Base-by-base conservation (phyloP, 2,113 vertebrate species). In the Mastomys natalensis region DNA sequence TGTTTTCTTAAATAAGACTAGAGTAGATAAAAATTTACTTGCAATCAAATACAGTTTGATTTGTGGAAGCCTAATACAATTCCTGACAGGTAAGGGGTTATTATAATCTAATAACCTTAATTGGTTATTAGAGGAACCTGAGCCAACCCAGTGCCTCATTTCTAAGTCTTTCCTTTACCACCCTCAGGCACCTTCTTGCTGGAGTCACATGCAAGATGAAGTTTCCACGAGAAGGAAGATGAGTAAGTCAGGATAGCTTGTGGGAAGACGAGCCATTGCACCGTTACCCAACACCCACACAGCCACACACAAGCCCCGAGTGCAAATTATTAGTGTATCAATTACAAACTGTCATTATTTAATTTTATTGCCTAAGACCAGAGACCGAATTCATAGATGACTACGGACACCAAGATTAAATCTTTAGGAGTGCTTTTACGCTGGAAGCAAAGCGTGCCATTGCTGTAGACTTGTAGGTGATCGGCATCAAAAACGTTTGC, bases 21-120 rank as follows among this genome's bases (percentile, higher is more conserved):
- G 29, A 22, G 51, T 34, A 96, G 66, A 93, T 91, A 93, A 95
- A 95, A 97, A 94, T 37, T 66, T 91, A 76, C 19, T 80, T 51
- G 19, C 81, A 94, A 64, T 90, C 77, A 97, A 91, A 74, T 89
- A 68, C 6, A 74, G 45, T 90, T 87, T 87, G 80, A 53, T 78
- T 82, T 77, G 31, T 96, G 62, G 91, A 45, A 91, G 22, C 68
- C 77, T 87, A 90, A 37, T 4, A 58, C 48, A 48, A 64, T 40
- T 15, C n/a, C 80, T 95, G 64, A 80, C 12, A 87, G 62, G 78
- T 6, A 68, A 53, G 40, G 72, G 45, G 62, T 92, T n/a, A n/a
- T n/a, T n/a, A n/a, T n/a, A n/a, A n/a, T n/a, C n/a, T n/a, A n/a
- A n/a, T n/a, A n/a, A n/a, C n/a, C 45, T 88, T 86, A 73, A 81